Conservation (phyloP, 1,140 invertebrate species). For the Aphelinus atriplicis region DNA sequence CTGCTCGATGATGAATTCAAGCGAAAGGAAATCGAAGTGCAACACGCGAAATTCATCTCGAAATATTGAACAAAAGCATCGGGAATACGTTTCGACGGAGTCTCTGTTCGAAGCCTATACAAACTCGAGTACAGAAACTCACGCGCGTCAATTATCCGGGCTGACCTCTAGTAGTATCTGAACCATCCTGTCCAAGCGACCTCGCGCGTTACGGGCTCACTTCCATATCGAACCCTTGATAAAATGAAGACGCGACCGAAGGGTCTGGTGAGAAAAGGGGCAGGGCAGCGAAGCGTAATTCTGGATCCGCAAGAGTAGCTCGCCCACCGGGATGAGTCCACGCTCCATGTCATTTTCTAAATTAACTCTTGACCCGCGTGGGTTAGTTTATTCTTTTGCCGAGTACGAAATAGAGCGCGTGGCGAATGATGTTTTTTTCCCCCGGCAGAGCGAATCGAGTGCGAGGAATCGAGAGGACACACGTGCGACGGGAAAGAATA, state of each 20-base stretch:
- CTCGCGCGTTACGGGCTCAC: no score
- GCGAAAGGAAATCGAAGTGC: no score
- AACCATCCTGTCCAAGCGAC: no score
- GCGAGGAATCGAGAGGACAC: constrained; percentile 2
- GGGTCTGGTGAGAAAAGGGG: no score
- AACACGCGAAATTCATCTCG: no score
- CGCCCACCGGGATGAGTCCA: constrained; percentile 7
- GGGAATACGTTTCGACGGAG: no score
- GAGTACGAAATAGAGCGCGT: not conserved
- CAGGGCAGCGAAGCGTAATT: no score
- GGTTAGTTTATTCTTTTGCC: not conserved
- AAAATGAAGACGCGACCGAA: no score
- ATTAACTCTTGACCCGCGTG: not conserved
- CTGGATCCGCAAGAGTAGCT: not conserved
- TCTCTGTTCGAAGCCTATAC: no score
- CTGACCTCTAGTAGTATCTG: not conserved
- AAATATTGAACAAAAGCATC: no score
- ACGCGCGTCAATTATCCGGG: not conserved
- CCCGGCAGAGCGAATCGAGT: not conserved
- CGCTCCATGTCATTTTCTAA: constrained; percentile 19
- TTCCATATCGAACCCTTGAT: no score
- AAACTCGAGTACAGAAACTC: not conserved
- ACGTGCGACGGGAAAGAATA: not conserved
- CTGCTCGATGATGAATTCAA: no score
- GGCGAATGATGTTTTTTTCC: not conserved